phyloP scores from a whole-genome alignment of 2,888 invertebrate genomes.

The Drosophila testacea region DNA sequence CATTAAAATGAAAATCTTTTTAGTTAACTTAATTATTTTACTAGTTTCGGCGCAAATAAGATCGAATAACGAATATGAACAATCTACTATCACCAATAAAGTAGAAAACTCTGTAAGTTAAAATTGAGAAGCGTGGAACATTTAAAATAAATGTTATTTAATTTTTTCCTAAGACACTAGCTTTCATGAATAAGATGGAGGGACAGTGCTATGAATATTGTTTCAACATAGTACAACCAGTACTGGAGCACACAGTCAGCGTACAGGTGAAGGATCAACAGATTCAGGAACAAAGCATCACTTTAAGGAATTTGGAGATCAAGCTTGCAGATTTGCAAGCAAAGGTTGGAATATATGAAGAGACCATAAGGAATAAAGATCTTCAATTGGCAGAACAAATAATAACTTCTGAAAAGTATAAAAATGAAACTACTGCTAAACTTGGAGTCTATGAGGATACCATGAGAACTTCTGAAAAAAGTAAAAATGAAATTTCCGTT shows the following conservation, averaged over 20 bases:
- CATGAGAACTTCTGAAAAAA: too few relatives aligned
- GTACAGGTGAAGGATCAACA: conserved; percentile 9
- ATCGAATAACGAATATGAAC: neutral
- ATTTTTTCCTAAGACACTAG: neutral
- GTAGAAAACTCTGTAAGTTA: neutral
- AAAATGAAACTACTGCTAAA: neutral
- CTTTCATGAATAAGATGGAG: conserved; percentile 6
- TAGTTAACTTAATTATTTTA: neutral
- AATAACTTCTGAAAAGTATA: neutral
- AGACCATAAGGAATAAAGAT: neutral
- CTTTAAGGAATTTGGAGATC: neutral
- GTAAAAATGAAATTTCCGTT: too few relatives aligned
- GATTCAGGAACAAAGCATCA: conserved; percentile 1
- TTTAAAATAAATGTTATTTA: neutral
- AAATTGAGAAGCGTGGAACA: neutral
- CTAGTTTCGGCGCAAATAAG: neutral
- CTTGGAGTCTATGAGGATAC: too few relatives aligned
- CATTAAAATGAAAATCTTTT: neutral
- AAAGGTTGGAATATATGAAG: neutral
- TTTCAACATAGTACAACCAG: conserved; percentile 11
- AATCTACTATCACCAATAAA: neutral
- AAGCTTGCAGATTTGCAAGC: neutral
- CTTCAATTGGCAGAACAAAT: neutral
- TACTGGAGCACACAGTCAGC: conserved; percentile 10
- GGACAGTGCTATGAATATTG: conserved; percentile 20